Evolutionary conservation across 2,797 vertebrate species (phyloP).

Genomic region (Gambusia yucatana): DNA sequence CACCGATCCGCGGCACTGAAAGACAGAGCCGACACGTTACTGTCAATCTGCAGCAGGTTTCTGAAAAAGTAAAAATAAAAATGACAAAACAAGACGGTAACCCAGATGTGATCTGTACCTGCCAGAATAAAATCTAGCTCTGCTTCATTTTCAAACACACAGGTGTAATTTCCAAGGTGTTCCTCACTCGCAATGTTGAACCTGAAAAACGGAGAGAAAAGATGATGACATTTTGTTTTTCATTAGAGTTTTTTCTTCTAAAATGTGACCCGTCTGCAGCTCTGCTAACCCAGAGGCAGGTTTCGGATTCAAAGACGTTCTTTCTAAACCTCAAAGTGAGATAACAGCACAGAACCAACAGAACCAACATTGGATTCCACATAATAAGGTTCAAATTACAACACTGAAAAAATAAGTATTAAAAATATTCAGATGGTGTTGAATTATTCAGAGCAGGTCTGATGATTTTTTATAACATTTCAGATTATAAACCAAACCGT

Average conservation of each 20-base stretch:
- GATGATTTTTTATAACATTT: background rate
- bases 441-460: background rate
- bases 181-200: conserved; percentile 63
- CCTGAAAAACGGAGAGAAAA: conserved; percentile 37
- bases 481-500: background rate
- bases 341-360: background rate
- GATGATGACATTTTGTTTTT: background rate
- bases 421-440: background rate
- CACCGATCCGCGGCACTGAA: conserved; percentile 82
- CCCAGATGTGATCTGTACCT: conserved; percentile 56
- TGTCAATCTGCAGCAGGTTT: background rate
- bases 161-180: conserved; percentile 76
- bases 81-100: background rate
- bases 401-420: background rate
- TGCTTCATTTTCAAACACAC: conserved; percentile 66
- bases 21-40: background rate
- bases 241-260: background rate
- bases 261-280: background rate
- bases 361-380: background rate
- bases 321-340: background rate
- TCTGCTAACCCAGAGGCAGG: background rate
- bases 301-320: background rate
- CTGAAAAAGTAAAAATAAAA: background rate
- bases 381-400: background rate
- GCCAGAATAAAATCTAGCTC: conserved; percentile 68